Conservation (phyloP, 2,888 invertebrate genomes). For the Ophioninae sp. region DNA sequence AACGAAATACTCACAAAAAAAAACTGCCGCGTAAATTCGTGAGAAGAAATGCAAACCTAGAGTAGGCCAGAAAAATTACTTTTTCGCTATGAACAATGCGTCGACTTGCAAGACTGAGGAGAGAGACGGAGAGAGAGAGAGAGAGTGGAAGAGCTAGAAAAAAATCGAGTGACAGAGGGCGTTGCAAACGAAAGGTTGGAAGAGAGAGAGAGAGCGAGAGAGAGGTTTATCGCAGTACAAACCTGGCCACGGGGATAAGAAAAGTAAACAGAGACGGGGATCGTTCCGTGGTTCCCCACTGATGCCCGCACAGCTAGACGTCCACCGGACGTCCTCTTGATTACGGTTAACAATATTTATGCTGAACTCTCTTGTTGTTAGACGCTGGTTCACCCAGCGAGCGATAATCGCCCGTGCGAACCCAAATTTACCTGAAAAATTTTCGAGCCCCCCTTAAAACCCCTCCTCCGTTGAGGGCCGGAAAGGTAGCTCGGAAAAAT, state of each 20-base stretch:
- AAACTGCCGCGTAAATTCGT: no score
- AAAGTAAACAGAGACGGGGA: slow-evolving; percentile 77
- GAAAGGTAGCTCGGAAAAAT: no score
- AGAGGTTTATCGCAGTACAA: slow-evolving; percentile 77
- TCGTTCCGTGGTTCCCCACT: slow-evolving; percentile 66
- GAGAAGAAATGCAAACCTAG: neutral
- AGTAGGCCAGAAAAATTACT: neutral
- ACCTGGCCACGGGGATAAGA: slow-evolving; percentile 77
- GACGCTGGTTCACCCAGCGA: slow-evolving; percentile 41
- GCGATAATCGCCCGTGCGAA: slow-evolving; percentile 11
- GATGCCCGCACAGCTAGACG: slow-evolving; percentile 68
- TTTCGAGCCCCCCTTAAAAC: neutral
- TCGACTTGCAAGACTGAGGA: neutral
- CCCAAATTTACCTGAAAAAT: slow-evolving; percentile 31
- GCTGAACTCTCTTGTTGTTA: slow-evolving; percentile 54
- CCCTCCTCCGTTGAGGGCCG: no score
- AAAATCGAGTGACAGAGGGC: neutral
- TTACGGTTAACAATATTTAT: slow-evolving; percentile 77
- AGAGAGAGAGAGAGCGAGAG: slow-evolving; percentile 34
- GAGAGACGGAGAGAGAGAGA: neutral
- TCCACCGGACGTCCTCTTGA: slow-evolving; percentile 79
- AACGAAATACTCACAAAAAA: no score
- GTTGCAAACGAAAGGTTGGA: slow-evolving; percentile 16
- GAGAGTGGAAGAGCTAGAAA: neutral
- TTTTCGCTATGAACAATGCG: neutral